These are phyloP conservation scores for Aleiodes sp. DNA, from an alignment of 1,140 invertebrate genomes.

Conservation along the genomic window DNA sequence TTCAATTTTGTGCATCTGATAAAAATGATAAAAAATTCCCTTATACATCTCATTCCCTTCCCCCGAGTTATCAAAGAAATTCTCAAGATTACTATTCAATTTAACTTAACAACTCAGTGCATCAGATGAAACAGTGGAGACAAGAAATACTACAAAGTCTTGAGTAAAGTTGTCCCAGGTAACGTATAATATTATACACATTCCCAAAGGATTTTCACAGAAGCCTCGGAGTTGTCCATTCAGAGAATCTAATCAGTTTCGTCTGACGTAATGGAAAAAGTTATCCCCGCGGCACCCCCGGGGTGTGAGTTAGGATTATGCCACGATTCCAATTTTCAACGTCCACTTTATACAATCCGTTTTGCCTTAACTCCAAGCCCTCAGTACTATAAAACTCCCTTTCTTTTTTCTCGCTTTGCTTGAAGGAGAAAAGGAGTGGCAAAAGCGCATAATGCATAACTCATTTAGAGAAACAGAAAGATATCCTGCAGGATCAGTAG, in stretches of 20 bases:
- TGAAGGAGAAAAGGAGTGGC: not conserved
- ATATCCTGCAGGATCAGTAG: not conserved
- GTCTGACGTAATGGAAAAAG: constrained; percentile 31
- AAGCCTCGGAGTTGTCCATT: constrained; percentile 17
- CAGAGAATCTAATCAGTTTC: constrained; percentile 31
- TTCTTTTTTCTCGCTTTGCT: not conserved
- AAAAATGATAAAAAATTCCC: not conserved
- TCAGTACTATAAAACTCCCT: not conserved
- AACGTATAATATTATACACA: constrained; percentile 10
- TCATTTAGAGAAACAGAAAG: not conserved
- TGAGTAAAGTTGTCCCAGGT: not conserved
- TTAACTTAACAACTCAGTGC: not conserved
- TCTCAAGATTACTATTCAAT: constrained; percentile 1
- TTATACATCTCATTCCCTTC: not conserved
- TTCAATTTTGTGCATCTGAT: no score
- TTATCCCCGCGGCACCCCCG: not conserved
- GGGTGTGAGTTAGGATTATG: constrained; percentile 21
- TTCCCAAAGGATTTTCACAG: constrained; percentile 19
- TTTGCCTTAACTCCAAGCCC: not conserved
- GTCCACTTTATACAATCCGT: constrained; percentile 17
- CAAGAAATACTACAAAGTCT: not conserved
- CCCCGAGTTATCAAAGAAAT: not conserved
- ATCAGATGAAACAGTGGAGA: not conserved
- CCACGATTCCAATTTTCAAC: constrained; percentile 23
- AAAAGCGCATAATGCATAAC: constrained; percentile 6